Evolutionary conservation across 2,888 invertebrate species (phyloP), one percentile per base, ranked within the genome.

Genomic region (Ophioninae sp.): DNA sequence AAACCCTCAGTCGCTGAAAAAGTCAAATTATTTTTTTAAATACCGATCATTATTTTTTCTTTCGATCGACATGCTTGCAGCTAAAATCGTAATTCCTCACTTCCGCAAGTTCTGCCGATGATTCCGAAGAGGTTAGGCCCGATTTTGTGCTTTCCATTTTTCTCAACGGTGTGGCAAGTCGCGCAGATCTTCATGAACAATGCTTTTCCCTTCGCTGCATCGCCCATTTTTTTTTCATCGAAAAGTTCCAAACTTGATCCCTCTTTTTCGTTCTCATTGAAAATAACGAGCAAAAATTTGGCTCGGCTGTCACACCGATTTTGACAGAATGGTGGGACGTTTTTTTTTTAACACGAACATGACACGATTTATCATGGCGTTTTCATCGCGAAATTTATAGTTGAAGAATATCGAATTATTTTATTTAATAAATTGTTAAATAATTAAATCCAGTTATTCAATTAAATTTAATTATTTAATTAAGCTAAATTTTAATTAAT

Each of bases 121-220:
- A 96, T 87, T 6, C 96, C 96, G 88, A 94, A 90, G 20, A 97
- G 94, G 91, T 96, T 96, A 56, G 96, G 96, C 7, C 96, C 96
- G 62, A 94, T 93, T 92, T 95, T 96, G 90, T 96, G 95, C 88
- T 94, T 94, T 44, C 95, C 96, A 68, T 94, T 95, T 74, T 94
- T 93, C 79, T 95, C 95, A 3, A 94, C 93, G 5, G 95, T 95
- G 91, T 97, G 96, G 90, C 96, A 96, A 89, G 95, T 95, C 0
- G 94, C 91, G 89, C 96, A 97, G 83, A 95, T 93, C 91, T 94
- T 94, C 77, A 94, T 93, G 91, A 96, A 96, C 57, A 96, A 88
- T 87, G 95, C 95, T 93, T 96, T 96, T 61, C 96, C 96, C 86
- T 95, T 95, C 68, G 94, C 95, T 74, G 93, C 93, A 91, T 96